These are phyloP conservation scores for Cyclophora albipunctata DNA, from an alignment of 2,888 invertebrate genomes.

Conservation along the genomic window DNA sequence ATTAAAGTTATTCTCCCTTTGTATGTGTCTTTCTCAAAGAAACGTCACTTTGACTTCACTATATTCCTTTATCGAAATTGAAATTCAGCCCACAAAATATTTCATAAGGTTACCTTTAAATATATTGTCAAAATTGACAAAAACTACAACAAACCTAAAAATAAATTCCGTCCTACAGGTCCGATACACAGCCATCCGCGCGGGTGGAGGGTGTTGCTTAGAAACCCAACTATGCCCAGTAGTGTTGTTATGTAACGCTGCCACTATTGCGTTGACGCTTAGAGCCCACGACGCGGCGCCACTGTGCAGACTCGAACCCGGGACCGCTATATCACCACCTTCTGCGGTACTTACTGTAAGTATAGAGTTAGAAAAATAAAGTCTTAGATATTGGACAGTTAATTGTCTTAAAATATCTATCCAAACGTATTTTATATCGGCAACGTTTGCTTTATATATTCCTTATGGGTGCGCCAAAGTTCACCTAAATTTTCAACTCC, in stretches of 20 bases:
- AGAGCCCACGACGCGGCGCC: conserved; percentile 58
- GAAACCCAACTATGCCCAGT: conserved; percentile 44
- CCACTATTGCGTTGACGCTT: conserved; percentile 44
- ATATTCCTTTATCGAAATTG: no score
- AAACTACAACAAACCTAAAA: no score
- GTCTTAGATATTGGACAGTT: background rate
- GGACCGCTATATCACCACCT: conserved; percentile 46
- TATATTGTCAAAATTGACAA: no score
- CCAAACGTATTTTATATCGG: no score
- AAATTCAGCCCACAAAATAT: no score
- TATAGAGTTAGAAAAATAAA: background rate
- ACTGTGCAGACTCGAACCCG: conserved; percentile 51
- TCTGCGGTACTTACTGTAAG: conserved; percentile 38
- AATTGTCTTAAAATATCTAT: background rate
- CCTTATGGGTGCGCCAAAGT: no score
- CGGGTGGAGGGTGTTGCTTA: conserved; percentile 56
- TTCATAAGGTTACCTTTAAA: no score
- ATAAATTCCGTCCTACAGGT: conserved; percentile 27
- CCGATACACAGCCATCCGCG: conserved; percentile 44
- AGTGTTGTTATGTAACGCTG: conserved; percentile 52
- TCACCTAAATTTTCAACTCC: no score
- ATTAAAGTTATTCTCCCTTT: no score
- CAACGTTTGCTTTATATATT: no score
- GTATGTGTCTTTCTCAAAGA: no score
- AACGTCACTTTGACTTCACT: no score